Percentiles rank a stretch among this genome's conserved stretches.
These are phyloP conservation scores for Choloepus didactylus DNA, from an alignment of 2,797 vertebrate species.

Conservation along the genomic window DNA sequence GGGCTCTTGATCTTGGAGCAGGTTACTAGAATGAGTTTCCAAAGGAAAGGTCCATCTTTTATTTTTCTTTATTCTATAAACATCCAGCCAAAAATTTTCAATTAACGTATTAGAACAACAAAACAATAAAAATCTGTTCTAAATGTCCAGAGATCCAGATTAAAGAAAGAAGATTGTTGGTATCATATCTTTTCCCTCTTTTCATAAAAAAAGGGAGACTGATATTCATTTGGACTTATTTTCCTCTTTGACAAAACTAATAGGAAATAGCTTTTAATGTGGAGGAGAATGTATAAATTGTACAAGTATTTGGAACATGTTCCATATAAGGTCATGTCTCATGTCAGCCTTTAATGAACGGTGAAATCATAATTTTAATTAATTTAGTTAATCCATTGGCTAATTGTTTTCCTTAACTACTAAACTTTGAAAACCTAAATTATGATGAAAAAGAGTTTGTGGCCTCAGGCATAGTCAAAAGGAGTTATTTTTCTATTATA, in stretches of 20 bases:
- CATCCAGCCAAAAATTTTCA: not conserved
- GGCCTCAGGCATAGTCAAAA: not conserved
- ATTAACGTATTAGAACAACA: not conserved
- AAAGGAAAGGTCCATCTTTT: not conserved
- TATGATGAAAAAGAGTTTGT: not conserved
- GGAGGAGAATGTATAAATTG: not conserved
- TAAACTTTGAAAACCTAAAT: not conserved
- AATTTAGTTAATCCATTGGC: constrained; percentile 1
- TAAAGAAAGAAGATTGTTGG: not conserved
- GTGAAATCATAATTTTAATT: constrained; percentile 14
- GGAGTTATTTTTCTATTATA: not conserved
- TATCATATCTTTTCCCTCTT: not conserved
- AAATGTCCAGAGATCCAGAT: not conserved
- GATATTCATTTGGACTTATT: not conserved
- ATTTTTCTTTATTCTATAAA: not conserved
- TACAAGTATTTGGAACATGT: not conserved
- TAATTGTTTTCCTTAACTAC: not conserved
- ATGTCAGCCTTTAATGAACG: not conserved
- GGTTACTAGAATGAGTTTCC: not conserved
- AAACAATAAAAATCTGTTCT: not conserved
- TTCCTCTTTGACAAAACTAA: not conserved
- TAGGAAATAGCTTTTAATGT: not conserved
- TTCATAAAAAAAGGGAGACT: not conserved
- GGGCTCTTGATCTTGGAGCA: not conserved
- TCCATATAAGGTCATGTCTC: not conserved